These are phyloP conservation scores for Sesamia nonagrioides DNA, from an alignment of 1,140 invertebrate species.

Conservation along the genomic window DNA sequence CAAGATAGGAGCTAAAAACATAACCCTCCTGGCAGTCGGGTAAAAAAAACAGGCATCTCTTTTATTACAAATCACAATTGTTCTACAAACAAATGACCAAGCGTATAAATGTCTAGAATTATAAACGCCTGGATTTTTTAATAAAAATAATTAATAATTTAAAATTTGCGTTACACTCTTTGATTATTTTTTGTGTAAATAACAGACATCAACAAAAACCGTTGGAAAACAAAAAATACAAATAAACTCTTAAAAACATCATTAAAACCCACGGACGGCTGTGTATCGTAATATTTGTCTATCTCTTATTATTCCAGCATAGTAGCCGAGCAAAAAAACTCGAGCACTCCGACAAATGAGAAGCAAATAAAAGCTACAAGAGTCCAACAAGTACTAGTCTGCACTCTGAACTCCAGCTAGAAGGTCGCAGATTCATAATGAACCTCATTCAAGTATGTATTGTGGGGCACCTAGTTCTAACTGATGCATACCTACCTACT, in stretches of 20 bases:
- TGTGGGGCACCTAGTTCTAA: neutral
- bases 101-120: too few species aligned
- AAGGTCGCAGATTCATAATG: neutral
- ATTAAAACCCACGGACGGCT: neutral
- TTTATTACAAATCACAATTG: too few species aligned
- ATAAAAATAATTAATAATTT: too few species aligned
- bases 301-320: neutral
- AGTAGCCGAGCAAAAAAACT: constrained; percentile 1
- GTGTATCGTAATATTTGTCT: neutral
- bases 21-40: too few species aligned
- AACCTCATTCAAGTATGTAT: constrained; percentile 13
- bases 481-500: neutral
- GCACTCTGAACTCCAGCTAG: neutral
- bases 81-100: too few species aligned
- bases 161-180: too few species aligned
- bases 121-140: too few species aligned
- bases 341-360: constrained; percentile 29
- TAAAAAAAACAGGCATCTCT: too few species aligned
- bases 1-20: too few species aligned
- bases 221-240: neutral
- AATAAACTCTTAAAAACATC: neutral
- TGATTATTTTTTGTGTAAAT: too few species aligned
- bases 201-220: constrained; percentile 22
- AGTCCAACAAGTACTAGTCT: constrained; percentile 16
- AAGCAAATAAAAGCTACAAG: constrained; percentile 47